These are phyloP conservation scores for Lepidurus arcticus DNA, from an alignment of 1,140 invertebrate genomes.

Conservation along the genomic window DNA sequence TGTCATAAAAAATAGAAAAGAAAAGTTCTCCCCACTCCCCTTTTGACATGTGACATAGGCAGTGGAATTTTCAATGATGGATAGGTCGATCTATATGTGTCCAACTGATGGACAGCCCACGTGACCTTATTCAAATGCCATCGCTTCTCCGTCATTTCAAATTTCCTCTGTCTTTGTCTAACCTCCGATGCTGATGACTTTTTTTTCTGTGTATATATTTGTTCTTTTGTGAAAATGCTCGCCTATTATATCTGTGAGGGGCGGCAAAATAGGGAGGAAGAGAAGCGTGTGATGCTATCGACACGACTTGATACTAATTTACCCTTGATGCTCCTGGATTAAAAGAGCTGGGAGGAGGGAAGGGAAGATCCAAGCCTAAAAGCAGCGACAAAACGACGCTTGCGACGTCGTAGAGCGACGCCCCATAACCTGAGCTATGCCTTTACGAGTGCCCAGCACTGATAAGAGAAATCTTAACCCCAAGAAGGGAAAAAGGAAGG, in stretches of 20 bases:
- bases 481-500: background rate
- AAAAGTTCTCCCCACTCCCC: too few relatives aligned
- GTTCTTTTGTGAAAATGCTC: background rate
- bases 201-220: background rate
- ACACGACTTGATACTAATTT: constrained; percentile 2
- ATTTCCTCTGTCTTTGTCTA: constrained; percentile 1
- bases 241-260: background rate
- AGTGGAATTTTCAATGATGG: constrained; percentile 8
- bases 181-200: background rate
- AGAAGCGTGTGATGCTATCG: constrained; percentile 13
- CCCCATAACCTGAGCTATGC: constrained; percentile 17
- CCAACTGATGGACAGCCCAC: background rate
- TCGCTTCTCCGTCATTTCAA: background rate
- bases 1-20: too few relatives aligned
- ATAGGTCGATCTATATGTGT: constrained; percentile 16
- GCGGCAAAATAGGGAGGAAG: background rate
- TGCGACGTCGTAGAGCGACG: background rate
- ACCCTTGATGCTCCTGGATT: constrained; percentile 17
- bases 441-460: constrained; percentile 15
- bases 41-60: background rate
- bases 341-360: background rate
- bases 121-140: constrained; percentile 9
- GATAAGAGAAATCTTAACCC: constrained; percentile 19
- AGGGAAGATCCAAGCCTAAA: background rate
- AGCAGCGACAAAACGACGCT: background rate